Evolutionary conservation across 2,113 vertebrate genomes (phyloP).

Genomic region (Grammomys dolichurus): DNA sequence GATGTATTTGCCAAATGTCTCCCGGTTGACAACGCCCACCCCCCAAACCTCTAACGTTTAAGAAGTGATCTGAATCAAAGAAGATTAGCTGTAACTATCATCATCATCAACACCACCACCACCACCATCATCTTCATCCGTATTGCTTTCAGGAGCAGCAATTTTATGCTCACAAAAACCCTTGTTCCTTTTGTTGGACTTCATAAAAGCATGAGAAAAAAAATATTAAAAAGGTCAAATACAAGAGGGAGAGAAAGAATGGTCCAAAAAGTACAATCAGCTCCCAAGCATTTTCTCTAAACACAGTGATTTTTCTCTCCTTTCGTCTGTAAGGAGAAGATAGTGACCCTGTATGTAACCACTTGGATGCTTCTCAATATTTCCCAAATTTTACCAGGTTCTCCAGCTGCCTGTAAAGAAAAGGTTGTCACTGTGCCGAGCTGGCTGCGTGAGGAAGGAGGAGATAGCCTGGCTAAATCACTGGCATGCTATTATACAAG

Average conservation of each 20-base stretch:
- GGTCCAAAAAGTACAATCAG: conserved; percentile 15
- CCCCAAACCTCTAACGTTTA: not conserved
- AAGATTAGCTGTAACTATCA: not conserved
- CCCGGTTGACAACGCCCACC: not conserved
- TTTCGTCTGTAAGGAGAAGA: not conserved
- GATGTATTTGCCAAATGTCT: not conserved
- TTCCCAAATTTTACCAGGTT: conserved; percentile 41
- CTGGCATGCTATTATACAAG: conserved; percentile 53
- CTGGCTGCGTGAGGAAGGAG: not conserved
- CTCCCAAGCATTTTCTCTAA: conserved; percentile 51
- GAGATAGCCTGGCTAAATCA: conserved; percentile 34
- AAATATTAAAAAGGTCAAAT: not conserved
- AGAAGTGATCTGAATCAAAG: not conserved
- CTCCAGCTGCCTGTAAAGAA: conserved; percentile 4
- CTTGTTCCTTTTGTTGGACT: conserved; percentile 40
- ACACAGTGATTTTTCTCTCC: conserved; percentile 15
- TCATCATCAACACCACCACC: no score
- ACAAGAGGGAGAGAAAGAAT: not conserved
- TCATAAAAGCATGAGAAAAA: not conserved
- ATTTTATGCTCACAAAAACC: not conserved
- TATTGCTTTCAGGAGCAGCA: not conserved
- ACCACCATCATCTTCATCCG: not conserved
- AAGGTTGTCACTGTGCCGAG: not conserved
- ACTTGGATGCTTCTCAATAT: not conserved
- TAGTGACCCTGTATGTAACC: conserved; percentile 42